Evolutionary conservation across 2,113 vertebrate species (phyloP), one percentile per base, ranked within the genome.

Genomic region (human): DNA sequence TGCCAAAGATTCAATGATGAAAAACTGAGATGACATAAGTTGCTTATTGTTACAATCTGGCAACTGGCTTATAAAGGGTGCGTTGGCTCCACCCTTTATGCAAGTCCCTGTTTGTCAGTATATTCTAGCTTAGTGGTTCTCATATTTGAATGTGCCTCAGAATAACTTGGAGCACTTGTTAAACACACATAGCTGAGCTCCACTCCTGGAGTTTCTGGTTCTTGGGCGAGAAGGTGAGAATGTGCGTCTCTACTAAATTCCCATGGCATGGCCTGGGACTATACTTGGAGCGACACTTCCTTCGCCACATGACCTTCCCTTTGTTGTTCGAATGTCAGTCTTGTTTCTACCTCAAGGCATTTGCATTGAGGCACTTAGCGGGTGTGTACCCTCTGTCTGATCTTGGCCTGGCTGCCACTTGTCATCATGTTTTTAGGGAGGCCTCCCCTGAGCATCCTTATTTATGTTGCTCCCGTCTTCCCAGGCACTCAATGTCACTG

Each of bases 251-350:
- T 82, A 25, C 16, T 20, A 57, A 20, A 32, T 84, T 30, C n/a
- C 35, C 32, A 1, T 0, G 0, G 20, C 73, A 64, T 38, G 14
- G 59, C 11, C n/a, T 68, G 64, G 72, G 64, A 13, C 48, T 64
- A 25, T 14, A 14, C 2, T 3, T 1, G 18, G 6, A 81, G 20
- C 13, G 27, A 3, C 9, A 13, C 5, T 81, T 81, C 55, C 45
- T 81, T 30, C 8, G 22, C 50, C 59, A 18, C 0, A 0, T 8
- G 32, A n/a, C 75, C 14, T 35, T 64, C 13, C 0, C 13, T 27
- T 50, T 89, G 38, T 38, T 50, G 27, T 32, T 45, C 22, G 1
- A 20, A 20, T 12, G 20, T 79, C n/a, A 12, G 0, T 6, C 55
- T 89, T 2, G 1, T 16, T 30, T 52, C 93, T 12, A 0, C 6